Conservation (phyloP, 2,113 vertebrate species). For the Microtus montanus region DNA sequence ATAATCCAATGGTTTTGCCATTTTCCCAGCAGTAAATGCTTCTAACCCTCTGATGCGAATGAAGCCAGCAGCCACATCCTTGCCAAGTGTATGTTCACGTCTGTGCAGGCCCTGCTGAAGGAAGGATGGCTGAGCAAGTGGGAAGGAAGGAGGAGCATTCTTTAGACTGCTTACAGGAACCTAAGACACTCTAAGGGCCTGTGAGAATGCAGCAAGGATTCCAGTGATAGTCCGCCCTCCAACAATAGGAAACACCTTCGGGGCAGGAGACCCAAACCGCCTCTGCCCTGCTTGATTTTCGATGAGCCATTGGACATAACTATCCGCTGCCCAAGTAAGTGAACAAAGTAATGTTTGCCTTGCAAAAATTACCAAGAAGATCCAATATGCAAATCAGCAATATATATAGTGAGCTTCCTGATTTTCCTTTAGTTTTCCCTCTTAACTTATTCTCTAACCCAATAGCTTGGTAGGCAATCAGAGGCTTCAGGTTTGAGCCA, state of each 20-base stretch:
- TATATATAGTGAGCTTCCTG: neutral
- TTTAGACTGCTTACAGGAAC: neutral
- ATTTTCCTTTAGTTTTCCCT: neutral
- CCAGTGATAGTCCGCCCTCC: neutral
- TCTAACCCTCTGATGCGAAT: neutral
- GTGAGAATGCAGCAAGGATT: neutral
- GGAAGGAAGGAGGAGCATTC: neutral
- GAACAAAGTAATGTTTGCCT: neutral
- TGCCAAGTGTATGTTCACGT: neutral
- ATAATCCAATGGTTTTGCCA: neutral
- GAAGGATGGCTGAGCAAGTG: neutral
- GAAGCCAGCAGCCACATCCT: neutral
- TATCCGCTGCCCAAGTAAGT: neutral
- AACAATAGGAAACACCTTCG: neutral
- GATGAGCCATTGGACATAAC: neutral
- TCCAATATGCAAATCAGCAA: neutral
- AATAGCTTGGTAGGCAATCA: neutral
- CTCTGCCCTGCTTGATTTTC: neutral
- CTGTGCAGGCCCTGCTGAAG: neutral
- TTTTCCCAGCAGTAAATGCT: neutral
- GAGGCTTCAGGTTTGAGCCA: neutral
- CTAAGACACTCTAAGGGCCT: neutral
- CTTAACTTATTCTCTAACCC: neutral
- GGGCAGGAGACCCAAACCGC: neutral
- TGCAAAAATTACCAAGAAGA: neutral